phyloP scores from a whole-genome alignment of 2,113 vertebrate species.

The Xerus inauris region DNA sequence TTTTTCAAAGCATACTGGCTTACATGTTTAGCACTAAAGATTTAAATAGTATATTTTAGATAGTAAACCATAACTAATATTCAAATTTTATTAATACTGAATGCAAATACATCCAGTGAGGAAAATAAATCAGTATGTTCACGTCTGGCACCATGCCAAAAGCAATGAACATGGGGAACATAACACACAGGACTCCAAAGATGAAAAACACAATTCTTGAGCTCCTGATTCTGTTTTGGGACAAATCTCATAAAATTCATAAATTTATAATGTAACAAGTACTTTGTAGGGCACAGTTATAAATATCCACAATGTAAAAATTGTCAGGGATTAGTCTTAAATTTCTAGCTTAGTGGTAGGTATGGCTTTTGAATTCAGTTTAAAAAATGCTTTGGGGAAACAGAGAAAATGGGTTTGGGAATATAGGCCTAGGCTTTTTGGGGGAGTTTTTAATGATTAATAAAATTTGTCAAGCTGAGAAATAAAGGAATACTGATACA shows the following conservation, averaged over 20 bases:
- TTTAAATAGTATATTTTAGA: not conserved
- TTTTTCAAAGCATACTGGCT: not conserved
- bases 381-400: not conserved
- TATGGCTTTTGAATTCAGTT: not conserved
- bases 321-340: not conserved
- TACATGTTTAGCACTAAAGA: not conserved
- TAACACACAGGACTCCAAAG: not conserved
- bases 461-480: slow-evolving; percentile 6
- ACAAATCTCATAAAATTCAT: not conserved
- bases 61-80: not conserved
- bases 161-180: not conserved
- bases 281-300: not conserved
- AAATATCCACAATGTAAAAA: not conserved
- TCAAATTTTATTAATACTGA: not conserved
- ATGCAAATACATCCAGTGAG: not conserved
- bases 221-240: not conserved
- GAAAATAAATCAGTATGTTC: not conserved
- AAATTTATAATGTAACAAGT: not conserved
- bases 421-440: not conserved
- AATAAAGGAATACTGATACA: not conserved
- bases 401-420: not conserved
- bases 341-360: not conserved
- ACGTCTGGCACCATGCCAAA: not conserved
- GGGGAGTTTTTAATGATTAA: not conserved
- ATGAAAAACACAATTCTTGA: not conserved